Conservation (phyloP, 2,797 vertebrate genomes). For the Apogon hyalosoma region DNA sequence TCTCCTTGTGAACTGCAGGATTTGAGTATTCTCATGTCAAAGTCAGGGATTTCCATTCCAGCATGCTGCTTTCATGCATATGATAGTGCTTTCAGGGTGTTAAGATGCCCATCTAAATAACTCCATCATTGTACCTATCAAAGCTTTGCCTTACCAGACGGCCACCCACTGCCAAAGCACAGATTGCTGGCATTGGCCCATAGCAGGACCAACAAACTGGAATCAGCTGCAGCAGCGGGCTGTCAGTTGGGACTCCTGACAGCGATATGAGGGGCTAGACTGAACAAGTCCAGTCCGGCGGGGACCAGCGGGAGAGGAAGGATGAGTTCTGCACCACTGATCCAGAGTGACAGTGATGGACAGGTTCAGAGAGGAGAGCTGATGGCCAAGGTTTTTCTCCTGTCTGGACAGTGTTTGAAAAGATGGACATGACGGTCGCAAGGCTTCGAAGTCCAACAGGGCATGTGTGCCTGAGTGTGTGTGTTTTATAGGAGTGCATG, state of each 20-base stretch:
- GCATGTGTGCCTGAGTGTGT: slow-evolving; percentile 49
- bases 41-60: slow-evolving; percentile 58
- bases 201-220: slow-evolving; percentile 73
- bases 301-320: slow-evolving; percentile 78
- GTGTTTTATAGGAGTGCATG: slow-evolving; percentile 15
- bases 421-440: slow-evolving; percentile 81
- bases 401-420: slow-evolving; percentile 82
- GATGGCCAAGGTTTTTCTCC: slow-evolving; percentile 80
- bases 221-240: slow-evolving; percentile 80
- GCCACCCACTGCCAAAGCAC: slow-evolving; percentile 72
- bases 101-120: slow-evolving; percentile 67
- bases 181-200: slow-evolving; percentile 76
- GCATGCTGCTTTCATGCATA: slow-evolving; percentile 52
- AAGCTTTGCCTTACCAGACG: slow-evolving; percentile 61
- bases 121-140: slow-evolving; percentile 71
- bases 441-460: slow-evolving; percentile 75
- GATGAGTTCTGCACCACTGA: slow-evolving; percentile 85
- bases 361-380: slow-evolving; percentile 83
- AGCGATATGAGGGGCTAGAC: slow-evolving; percentile 80
- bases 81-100: slow-evolving; percentile 53
- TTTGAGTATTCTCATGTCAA: slow-evolving; percentile 60
- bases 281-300: slow-evolving; percentile 73
- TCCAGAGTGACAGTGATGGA: slow-evolving; percentile 86
- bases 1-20: slow-evolving; percentile 60
- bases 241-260: slow-evolving; percentile 79